A percentile compares a stretch with the other conserved stretches of the same genome.
Conservation (phyloP, 2,888 invertebrate genomes). For the Erebia aethiops region DNA sequence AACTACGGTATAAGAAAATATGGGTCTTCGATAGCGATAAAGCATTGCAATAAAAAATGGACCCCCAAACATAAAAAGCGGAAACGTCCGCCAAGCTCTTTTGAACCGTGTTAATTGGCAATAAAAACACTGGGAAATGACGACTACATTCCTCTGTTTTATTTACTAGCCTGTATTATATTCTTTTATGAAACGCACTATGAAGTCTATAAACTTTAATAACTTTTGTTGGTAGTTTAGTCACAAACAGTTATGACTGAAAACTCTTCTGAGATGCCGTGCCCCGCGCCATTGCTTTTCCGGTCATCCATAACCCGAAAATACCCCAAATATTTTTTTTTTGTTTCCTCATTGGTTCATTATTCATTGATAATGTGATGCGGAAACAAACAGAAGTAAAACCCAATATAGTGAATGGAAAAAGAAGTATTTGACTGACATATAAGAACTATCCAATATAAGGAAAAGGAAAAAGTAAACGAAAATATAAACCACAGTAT, state of each 20-base stretch:
- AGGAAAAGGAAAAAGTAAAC: neutral
- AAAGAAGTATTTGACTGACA: no score
- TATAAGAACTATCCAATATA: neutral
- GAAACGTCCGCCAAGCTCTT: slow-evolving; percentile 14
- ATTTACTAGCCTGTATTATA: slow-evolving; percentile 21
- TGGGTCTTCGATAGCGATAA: slow-evolving; percentile 21
- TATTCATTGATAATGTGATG: no score
- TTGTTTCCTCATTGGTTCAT: no score
- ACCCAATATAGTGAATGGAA: no score
- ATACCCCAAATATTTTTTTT: no score
- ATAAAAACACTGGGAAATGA: slow-evolving; percentile 22
- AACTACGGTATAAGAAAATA: slow-evolving; percentile 11
- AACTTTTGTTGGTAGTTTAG: slow-evolving; percentile 1
- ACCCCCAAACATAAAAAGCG: slow-evolving; percentile 19
- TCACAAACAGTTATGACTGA: slow-evolving; percentile 2
- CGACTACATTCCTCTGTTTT: slow-evolving; percentile 18
- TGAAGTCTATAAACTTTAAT: slow-evolving; percentile 7
- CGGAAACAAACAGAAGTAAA: no score
- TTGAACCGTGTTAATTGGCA: slow-evolving; percentile 22
- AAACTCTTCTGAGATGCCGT: no score
- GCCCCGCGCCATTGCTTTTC: no score
- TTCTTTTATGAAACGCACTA: slow-evolving; percentile 18
- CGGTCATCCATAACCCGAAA: no score
- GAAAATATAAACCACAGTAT: neutral
- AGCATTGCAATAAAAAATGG: slow-evolving; percentile 22